A percentile compares a stretch with the other conserved stretches of the same genome.
Evolutionary conservation across 2,888 invertebrate genomes (phyloP).

Genomic region (Cosmia pyralina): DNA sequence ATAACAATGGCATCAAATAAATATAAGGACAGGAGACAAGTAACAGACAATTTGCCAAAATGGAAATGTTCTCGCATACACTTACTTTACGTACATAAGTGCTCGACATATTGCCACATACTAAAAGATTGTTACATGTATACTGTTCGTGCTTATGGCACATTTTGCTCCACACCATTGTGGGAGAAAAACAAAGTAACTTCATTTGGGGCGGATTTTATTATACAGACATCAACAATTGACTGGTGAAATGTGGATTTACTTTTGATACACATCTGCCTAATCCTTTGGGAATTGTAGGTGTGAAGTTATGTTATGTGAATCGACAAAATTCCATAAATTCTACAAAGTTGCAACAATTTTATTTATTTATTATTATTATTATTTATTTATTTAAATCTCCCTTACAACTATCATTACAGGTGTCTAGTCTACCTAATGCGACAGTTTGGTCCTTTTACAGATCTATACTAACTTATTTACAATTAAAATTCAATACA

Average conservation of each 20-base stretch:
- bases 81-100: conserved; percentile 21
- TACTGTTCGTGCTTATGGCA: conserved; percentile 6
- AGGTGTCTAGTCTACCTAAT: too few relatives aligned
- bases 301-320: neutral
- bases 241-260: too few relatives aligned
- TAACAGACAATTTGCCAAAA: conserved; percentile 53
- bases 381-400: too few relatives aligned
- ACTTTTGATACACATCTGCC: too few relatives aligned
- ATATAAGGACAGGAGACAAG: conserved; percentile 53
- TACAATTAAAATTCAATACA: too few relatives aligned
- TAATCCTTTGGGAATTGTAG: too few relatives aligned
- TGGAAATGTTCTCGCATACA: conserved; percentile 45
- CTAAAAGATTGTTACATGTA: conserved; percentile 37
- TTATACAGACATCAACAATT: neutral
- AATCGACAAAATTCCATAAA: too few relatives aligned
- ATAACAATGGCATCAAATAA: conserved; percentile 56
- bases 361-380: too few relatives aligned
- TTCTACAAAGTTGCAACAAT: too few relatives aligned
- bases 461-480: too few relatives aligned
- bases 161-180: neutral
- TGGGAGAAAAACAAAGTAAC: conserved; percentile 5
- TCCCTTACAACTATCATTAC: too few relatives aligned
- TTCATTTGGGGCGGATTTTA: conserved; percentile 10
- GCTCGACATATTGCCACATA: conserved; percentile 33
- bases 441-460: too few relatives aligned